Evolutionary conservation across 2,797 vertebrate genomes (phyloP).

Genomic region (Poeciliopsis paucimaculata): DNA sequence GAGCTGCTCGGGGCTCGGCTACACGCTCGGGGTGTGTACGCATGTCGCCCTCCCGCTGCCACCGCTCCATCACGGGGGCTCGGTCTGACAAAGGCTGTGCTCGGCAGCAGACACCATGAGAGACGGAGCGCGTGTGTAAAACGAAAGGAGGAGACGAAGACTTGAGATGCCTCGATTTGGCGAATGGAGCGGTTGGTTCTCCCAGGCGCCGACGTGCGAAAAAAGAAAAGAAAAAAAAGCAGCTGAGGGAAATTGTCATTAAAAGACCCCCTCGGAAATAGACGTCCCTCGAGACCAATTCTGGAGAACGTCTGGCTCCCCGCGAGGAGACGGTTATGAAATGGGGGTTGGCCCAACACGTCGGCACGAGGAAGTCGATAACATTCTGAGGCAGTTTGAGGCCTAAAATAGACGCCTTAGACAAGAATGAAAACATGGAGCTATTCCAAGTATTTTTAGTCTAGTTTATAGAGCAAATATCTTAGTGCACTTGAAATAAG

Average conservation of each 20-base stretch:
- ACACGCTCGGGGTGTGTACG: constrained; percentile 61
- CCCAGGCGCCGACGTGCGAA: background rate
- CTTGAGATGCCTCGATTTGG: constrained; percentile 2
- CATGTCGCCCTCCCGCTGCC: constrained; percentile 47
- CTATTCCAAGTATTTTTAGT: too few relatives aligned
- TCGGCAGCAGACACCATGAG: background rate
- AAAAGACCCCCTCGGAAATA: background rate
- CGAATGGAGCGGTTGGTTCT: background rate
- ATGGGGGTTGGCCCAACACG: background rate
- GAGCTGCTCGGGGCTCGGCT: constrained; percentile 61
- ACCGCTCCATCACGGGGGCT: constrained; percentile 49
- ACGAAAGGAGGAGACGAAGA: constrained; percentile 4
- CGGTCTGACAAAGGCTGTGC: constrained; percentile 7
- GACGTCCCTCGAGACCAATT: background rate
- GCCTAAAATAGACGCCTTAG: background rate
- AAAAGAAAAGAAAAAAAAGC: background rate
- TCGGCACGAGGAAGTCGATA: background rate
- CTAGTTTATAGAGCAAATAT: too few relatives aligned
- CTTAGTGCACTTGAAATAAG: too few relatives aligned
- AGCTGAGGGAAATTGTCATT: background rate
- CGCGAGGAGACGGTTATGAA: background rate
- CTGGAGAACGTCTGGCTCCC: background rate
- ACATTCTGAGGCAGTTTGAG: background rate
- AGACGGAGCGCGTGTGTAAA: background rate
- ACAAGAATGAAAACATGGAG: background rate